Base-by-base conservation (phyloP, 1,140 invertebrate genomes). In the Drosophila sturtevanti region DNA sequence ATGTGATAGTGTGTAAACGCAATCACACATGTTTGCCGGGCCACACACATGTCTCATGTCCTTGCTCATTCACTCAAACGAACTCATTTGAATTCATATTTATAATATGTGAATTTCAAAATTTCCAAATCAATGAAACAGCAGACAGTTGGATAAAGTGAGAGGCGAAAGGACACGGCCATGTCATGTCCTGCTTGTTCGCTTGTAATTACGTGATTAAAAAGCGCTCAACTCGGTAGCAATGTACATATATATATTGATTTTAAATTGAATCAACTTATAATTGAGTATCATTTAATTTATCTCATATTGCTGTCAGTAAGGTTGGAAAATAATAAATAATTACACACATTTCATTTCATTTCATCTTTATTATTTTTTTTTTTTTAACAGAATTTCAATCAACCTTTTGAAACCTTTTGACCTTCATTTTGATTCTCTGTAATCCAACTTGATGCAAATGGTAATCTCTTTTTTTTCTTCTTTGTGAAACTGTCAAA, bases 131-230 rank as follows among this genome's bases (percentile, higher is more conserved):
- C 14, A 56, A 34, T 56, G 27, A 21, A 48, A 31, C 14, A 16
- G n/a, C n/a, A 31, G 7, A 31, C 1, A 4, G n/a, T 2, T 27
- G 10, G 31, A 18, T 5, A 16, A 5, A 16, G 34, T 51, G 34
- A 34, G 31, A 60, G 22, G 34, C 24, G 9, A 14, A 54, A 31
- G 52, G 52, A 54, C 27, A 16, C 1, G 52, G 6, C 27, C 27
- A 55, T 55, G 34, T 60, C 16, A 48, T 52, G n/a, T 24, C 63
- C 31, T 38, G n/a, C 63, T 67, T 58, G 37, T 35, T 48, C 58
- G 24, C 66, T 58, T 52, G 72, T 63, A 75, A 75, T 75, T 75
- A 75, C 68, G 72, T 68, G 72, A 75, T 75, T 75, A 75, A 71
- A 75, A 61, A 22, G 48, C 63, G 38, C 63, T 68, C 72, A n/a